phyloP scores from a whole-genome alignment of 2,113 vertebrate genomes.

The Callorhinus ursinus region DNA sequence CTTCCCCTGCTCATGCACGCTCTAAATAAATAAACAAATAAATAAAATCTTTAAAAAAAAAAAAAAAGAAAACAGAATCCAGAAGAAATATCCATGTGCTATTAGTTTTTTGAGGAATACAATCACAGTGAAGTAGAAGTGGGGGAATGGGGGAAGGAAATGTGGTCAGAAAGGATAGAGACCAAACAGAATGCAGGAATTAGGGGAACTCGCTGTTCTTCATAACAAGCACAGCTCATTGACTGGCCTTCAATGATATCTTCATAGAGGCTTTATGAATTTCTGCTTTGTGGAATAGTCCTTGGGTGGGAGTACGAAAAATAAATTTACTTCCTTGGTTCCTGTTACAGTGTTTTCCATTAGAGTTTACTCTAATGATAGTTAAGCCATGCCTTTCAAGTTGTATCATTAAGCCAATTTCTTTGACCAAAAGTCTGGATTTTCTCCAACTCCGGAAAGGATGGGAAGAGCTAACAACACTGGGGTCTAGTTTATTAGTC shows the following conservation, averaged over 20 bases:
- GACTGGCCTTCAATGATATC: background rate
- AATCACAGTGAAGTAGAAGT: background rate
- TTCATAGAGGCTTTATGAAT: background rate
- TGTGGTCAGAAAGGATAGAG: background rate
- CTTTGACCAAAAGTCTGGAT: background rate
- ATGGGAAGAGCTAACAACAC: background rate
- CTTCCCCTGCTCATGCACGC: background rate
- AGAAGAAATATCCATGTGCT: fast-evolving
- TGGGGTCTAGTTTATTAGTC: background rate
- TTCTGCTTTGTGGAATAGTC: background rate
- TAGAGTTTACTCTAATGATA: background rate
- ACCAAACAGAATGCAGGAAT: background rate
- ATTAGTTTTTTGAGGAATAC: background rate
- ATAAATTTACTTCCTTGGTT: background rate
- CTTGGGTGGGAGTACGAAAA: background rate
- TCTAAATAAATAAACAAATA: background rate
- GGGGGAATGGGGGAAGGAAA: background rate
- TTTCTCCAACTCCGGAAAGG: background rate
- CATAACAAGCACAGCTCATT: background rate
- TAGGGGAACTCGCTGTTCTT: background rate
- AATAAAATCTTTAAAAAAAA: background rate
- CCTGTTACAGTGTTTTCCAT: background rate
- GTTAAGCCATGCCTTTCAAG: background rate
- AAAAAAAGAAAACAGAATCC: background rate
- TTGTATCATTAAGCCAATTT: background rate